Conservation (phyloP, 2,113 vertebrate genomes). For the Gobio gobio region DNA sequence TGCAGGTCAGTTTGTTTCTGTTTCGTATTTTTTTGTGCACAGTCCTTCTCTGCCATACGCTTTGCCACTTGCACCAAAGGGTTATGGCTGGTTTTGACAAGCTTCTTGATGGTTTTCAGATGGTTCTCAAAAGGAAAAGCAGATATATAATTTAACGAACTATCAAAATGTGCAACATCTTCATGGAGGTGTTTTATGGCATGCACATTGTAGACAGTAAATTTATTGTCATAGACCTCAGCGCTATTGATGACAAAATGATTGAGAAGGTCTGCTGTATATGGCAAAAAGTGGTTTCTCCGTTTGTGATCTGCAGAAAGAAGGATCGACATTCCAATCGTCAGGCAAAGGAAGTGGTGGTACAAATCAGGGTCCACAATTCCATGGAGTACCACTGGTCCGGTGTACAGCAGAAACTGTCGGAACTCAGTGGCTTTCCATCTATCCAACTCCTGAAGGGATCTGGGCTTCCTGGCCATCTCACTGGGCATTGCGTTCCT, state of each 20-base stretch:
- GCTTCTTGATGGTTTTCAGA: constrained; percentile 35
- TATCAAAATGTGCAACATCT: constrained; percentile 38
- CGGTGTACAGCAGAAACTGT: not conserved
- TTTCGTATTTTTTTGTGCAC: not conserved
- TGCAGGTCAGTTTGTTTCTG: not conserved
- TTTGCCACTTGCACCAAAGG: constrained; percentile 47
- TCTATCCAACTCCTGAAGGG: not conserved
- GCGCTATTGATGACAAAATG: constrained; percentile 10
- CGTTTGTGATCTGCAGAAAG: not conserved
- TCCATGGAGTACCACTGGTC: not conserved
- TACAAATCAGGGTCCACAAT: constrained; percentile 20
- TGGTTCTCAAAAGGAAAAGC: constrained; percentile 50
- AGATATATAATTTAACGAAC: constrained; percentile 36
- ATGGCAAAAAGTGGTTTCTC: constrained; percentile 16
- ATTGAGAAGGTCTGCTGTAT: not conserved
- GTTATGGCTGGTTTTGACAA: constrained; percentile 38
- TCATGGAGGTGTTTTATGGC: constrained; percentile 23
- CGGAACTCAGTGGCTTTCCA: constrained; percentile 19
- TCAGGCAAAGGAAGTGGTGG: constrained; percentile 28
- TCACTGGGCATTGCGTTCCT: not conserved
- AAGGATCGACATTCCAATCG: constrained; percentile 33
- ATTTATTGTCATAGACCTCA: constrained; percentile 16
- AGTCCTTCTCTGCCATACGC: constrained; percentile 22
- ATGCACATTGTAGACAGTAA: constrained; percentile 44
- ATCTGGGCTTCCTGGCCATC: not conserved